A percentile compares a stretch with the other conserved stretches of the same genome.
Evolutionary conservation across 2,888 invertebrate species (phyloP).

Genomic region (Poecilus cupreus): DNA sequence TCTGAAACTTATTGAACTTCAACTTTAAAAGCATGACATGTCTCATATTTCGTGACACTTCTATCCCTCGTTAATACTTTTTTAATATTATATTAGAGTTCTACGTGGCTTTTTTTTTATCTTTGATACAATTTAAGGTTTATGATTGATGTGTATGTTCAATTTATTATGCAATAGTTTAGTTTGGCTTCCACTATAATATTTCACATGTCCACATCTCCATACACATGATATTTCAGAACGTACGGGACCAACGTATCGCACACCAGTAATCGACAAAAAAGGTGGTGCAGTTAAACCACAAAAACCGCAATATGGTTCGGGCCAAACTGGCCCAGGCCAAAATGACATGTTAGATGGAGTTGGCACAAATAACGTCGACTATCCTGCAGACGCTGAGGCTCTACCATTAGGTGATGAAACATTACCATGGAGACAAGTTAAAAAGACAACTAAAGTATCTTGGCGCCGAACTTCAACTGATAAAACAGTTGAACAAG

Average conservation of each 20-base stretch:
- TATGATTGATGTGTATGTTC: too few relatives aligned
- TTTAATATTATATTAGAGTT: too few relatives aligned
- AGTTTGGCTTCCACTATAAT: background rate
- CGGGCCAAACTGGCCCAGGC: constrained; percentile 70
- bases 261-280: constrained; percentile 71
- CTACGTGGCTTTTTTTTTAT: too few relatives aligned
- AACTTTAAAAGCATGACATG: too few relatives aligned
- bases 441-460: constrained; percentile 35
- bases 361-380: constrained; percentile 66
- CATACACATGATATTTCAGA: constrained; percentile 70
- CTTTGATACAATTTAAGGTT: too few relatives aligned
- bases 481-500: constrained; percentile 73
- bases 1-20: too few relatives aligned
- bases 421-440: constrained; percentile 74
- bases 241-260: constrained; percentile 73
- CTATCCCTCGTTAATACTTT: too few relatives aligned
- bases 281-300: constrained; percentile 66
- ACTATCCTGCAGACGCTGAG: constrained; percentile 70
- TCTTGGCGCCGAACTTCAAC: constrained; percentile 64
- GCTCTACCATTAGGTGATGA: constrained; percentile 75
- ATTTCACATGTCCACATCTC: background rate
- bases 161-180: background rate
- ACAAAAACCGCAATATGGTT: constrained; percentile 66
- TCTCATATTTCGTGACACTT: too few relatives aligned
- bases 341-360: constrained; percentile 66